Conservation (phyloP, 2,797 vertebrate species). For the Peromyscus attwateri region DNA sequence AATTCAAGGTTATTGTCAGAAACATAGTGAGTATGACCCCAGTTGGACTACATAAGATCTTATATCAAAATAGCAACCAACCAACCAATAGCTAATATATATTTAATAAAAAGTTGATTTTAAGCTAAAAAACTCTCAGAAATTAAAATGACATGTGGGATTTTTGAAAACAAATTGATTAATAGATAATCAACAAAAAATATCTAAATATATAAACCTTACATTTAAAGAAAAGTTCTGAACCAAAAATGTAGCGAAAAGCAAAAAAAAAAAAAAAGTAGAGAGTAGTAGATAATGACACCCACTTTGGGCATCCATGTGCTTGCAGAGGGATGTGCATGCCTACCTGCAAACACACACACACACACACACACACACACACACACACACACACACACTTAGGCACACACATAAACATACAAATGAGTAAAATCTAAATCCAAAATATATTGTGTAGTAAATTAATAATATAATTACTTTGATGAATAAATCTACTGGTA, state of each 20-base stretch:
- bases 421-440: neutral
- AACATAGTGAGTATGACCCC: neutral
- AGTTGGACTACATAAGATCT: neutral
- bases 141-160: neutral
- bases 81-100: neutral
- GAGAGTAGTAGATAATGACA: neutral
- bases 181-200: neutral
- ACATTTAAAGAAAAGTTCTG: neutral
- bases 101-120: neutral
- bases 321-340: neutral
- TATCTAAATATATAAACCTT: neutral
- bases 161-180: neutral
- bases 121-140: neutral
- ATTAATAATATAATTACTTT: neutral
- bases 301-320: neutral
- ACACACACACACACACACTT: neutral
- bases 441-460: too few species aligned
- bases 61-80: neutral
- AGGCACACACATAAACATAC: neutral
- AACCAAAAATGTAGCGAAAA: neutral
- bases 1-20: neutral
- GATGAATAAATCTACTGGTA: neutral
- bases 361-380: neutral
- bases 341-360: neutral
- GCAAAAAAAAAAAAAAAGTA: neutral